These are phyloP conservation scores for Cnemophilus loriae DNA, from an alignment of 2,113 vertebrate species.

Conservation along the genomic window DNA sequence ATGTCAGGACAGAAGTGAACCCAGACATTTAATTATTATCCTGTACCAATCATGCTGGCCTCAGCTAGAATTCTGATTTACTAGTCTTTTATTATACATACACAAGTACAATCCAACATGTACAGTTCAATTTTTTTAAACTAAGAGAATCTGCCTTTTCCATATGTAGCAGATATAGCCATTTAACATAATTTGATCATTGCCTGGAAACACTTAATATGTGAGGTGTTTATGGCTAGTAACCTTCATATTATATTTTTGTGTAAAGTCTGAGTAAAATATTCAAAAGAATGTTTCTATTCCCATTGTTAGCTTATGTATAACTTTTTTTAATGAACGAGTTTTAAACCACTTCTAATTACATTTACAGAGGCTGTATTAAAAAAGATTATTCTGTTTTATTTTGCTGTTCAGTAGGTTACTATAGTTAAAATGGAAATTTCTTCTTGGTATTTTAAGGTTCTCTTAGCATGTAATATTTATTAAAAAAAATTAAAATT, in stretches of 20 bases:
- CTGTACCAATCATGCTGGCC: background rate
- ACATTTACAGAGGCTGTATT: background rate
- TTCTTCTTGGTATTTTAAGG: background rate
- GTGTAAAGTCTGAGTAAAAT: background rate
- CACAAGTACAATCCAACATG: background rate
- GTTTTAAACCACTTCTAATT: slow-evolving; percentile 40
- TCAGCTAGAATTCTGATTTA: slow-evolving; percentile 44
- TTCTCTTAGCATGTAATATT: background rate
- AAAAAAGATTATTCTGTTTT: background rate
- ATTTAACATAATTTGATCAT: slow-evolving; percentile 14
- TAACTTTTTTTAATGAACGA: background rate
- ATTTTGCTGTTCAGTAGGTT: background rate
- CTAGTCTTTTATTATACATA: slow-evolving; percentile 1
- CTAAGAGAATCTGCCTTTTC: slow-evolving; percentile 16
- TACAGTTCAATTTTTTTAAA: slow-evolving; percentile 4
- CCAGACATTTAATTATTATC: slow-evolving; percentile 28
- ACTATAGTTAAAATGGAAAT: background rate
- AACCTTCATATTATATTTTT: background rate
- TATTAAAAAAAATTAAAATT: background rate
- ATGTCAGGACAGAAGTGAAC: background rate
- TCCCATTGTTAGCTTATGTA: background rate
- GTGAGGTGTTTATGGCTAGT: background rate
- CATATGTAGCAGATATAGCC: background rate
- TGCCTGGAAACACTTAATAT: background rate
- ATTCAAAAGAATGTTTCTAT: background rate